phyloP scores from a whole-genome alignment of 2,113 vertebrate species.

The Tenebrosternarchus preto region DNA sequence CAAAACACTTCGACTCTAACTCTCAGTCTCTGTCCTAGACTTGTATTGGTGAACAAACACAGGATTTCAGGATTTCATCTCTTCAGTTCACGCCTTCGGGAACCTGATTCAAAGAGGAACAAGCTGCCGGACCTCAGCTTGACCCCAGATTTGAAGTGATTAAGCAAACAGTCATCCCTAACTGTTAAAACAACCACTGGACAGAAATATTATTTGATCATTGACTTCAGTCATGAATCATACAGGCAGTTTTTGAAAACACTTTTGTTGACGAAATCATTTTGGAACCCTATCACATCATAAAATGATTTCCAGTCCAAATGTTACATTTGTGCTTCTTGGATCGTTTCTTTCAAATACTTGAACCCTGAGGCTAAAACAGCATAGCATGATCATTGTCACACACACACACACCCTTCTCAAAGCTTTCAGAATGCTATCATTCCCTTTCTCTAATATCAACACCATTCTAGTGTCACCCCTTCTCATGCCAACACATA shows the following conservation, averaged over 20 bases:
- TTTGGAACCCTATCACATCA: constrained; percentile 36
- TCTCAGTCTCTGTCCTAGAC: constrained; percentile 20
- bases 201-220: constrained; percentile 41
- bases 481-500: constrained; percentile 20
- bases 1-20: constrained; percentile 15
- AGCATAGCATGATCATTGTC: constrained; percentile 27
- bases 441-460: constrained; percentile 39
- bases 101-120: neutral
- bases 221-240: constrained; percentile 33
- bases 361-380: constrained; percentile 45
- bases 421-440: constrained; percentile 38
- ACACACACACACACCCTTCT: constrained; percentile 33
- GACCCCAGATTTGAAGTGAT: constrained; percentile 22
- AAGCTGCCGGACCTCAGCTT: constrained; percentile 17
- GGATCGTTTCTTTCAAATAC: constrained; percentile 40
- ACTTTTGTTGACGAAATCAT: constrained; percentile 39
- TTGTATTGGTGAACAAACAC: constrained; percentile 13
- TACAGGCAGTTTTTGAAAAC: constrained; percentile 21
- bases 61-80: neutral
- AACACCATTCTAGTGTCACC: constrained; percentile 21
- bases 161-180: constrained; percentile 35
- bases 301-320: constrained; percentile 46
- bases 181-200: constrained; percentile 30
- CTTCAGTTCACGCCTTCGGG: neutral
- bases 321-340: constrained; percentile 53